Evolutionary conservation across 2,888 invertebrate genomes (phyloP), one percentile per base, ranked within the genome.

Genomic region (Agrotis segetum): DNA sequence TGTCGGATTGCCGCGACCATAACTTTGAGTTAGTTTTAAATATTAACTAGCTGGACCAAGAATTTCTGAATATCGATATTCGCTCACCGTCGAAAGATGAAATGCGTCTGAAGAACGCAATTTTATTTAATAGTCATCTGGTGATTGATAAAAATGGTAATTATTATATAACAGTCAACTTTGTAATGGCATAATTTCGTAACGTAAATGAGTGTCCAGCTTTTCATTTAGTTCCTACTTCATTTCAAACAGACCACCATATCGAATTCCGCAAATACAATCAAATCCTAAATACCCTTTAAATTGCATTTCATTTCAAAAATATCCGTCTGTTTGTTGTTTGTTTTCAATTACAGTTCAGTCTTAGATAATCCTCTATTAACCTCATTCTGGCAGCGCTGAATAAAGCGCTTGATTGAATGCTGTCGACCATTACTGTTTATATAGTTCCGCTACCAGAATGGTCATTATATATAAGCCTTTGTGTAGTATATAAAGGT

Each of bases 311-410:
- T 58, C 3, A 47, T 40, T 47, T n/a, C 14, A 2, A n/a, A 29
- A 34, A 34, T 74, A 6, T 21, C 9, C 14, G 24, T 67, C 16
- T 17, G 72, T n/a, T 47, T 24, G 14, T 14, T 47, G 21, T 34
- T n/a, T 19, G 44, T 49, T 74, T 52, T 56, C 24, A 19, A 59
- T 62, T 29, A 47, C 17, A 47, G 19, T 34, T 19, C 11, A 34
- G 40, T 49, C 55, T 81, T 81, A 81, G 65, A 76, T 80, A 83
- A 79, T 66, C 49, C 59, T 50, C 52, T 53, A 81, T 74, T 83
- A 83, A 11, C 67, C 75, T 67, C 63, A 52, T 53, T 82, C 46
- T 34, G 7, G 19, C 9, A 34, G 40, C 59, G n/a, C 69, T 66
- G 44, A 62, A 69, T 59, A 55, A 47, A 58, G 58, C 50, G 19